Percentiles rank a stretch among this genome's conserved stretches.
Evolutionary conservation across 2,888 invertebrate species (phyloP).

Genomic region (Drosophila mimetica): DNA sequence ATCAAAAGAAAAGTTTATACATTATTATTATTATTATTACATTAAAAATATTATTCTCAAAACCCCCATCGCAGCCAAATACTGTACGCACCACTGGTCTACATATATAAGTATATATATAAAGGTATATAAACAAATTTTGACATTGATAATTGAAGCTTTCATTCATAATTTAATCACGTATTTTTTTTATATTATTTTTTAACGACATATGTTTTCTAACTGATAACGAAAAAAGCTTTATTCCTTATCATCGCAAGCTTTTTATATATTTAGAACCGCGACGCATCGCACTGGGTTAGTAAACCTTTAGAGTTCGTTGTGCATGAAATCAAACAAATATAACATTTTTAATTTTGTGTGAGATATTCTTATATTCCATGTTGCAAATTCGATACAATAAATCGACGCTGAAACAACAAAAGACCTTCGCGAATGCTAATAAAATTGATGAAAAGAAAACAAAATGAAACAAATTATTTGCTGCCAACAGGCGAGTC

Average conservation of each 20-base stretch:
- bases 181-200: no score
- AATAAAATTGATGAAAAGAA: slow-evolving; percentile 22
- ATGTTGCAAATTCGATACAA: not conserved
- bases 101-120: not conserved
- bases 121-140: not conserved
- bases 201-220: not conserved
- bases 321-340: not conserved
- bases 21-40: no score
- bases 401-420: not conserved
- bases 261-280: not conserved
- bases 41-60: no score
- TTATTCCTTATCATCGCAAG: not conserved
- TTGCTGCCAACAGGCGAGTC: slow-evolving; percentile 18
- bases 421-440: slow-evolving; percentile 16
- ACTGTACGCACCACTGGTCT: not conserved
- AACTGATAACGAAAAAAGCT: not conserved
- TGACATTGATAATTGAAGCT: no score
- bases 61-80: no score
- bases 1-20: not conserved
- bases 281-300: not conserved
- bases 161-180: no score
- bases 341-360: not conserved
- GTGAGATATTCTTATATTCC: not conserved
- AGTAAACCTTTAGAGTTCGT: not conserved
- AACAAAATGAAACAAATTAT: slow-evolving; percentile 41